These are phyloP conservation scores for Poicephalus meyeri DNA, from an alignment of 2,113 vertebrate species.

Conservation along the genomic window DNA sequence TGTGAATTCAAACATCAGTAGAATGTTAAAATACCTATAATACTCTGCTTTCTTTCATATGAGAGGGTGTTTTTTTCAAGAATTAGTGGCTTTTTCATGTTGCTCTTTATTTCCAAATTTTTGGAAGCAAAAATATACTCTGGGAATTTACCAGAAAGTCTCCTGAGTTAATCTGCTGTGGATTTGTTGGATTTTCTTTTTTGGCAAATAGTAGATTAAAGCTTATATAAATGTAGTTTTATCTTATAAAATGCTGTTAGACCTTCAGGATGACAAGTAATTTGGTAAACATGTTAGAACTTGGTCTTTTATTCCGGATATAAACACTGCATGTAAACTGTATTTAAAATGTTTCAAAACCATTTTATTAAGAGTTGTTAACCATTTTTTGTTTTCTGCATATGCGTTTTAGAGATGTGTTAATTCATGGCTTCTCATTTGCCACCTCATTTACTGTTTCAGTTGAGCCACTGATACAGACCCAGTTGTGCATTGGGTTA, in stretches of 20 bases:
- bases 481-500: background rate
- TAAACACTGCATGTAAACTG: background rate
- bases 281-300: background rate
- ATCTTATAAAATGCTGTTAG: background rate
- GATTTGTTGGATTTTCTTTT: background rate
- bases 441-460: background rate
- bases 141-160: background rate
- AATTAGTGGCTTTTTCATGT: background rate
- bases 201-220: background rate
- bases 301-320: background rate
- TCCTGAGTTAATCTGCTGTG: background rate
- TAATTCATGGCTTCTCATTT: background rate
- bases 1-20: background rate
- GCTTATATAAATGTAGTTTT: background rate
- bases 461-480: background rate
- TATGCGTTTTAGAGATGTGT: background rate
- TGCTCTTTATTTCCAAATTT: background rate
- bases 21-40: background rate
- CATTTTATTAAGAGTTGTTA: background rate
- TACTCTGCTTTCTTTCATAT: background rate
- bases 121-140: background rate
- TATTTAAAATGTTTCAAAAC: background rate
- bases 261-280: background rate
- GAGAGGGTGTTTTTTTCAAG: background rate
- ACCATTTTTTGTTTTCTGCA: background rate